These are phyloP conservation scores for Apamea epomidion DNA, from an alignment of 2,888 invertebrate genomes.

Conservation along the genomic window DNA sequence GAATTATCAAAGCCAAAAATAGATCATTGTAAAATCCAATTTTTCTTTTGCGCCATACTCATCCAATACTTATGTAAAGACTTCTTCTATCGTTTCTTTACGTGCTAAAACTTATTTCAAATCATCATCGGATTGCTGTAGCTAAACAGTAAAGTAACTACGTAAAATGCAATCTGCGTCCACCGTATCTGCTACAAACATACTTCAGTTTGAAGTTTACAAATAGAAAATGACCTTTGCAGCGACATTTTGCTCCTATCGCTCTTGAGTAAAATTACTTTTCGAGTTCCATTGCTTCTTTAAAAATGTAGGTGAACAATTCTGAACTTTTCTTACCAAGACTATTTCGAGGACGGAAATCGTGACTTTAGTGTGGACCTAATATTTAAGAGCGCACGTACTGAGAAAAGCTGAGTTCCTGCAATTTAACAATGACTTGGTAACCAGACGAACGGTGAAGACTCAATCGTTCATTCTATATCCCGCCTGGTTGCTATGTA, in stretches of 20 bases:
- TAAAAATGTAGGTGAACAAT: conserved; percentile 27
- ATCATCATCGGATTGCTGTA: conserved; percentile 12
- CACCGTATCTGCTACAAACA: conserved; percentile 53
- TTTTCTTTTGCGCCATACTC: background rate
- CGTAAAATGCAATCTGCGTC: conserved; percentile 43
- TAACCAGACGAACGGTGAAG: conserved; percentile 36
- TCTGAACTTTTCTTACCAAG: conserved; percentile 2
- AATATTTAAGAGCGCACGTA: conserved; percentile 20
- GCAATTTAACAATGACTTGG: conserved; percentile 36
- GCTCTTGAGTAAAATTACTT: conserved; percentile 53
- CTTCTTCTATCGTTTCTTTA: background rate
- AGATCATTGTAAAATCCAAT: background rate
- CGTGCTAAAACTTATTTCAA: conserved; percentile 5
- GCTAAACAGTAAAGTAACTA: conserved; percentile 7
- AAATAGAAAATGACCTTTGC: conserved; percentile 69
- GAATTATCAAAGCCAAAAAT: background rate
- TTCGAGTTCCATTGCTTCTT: conserved; percentile 41
- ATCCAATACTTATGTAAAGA: background rate
- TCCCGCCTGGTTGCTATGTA: conserved; percentile 52
- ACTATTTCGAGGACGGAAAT: conserved; percentile 3
- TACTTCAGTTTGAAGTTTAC: conserved; percentile 61
- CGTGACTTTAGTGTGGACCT: background rate
- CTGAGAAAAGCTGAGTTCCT: conserved; percentile 16
- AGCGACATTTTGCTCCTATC: conserved; percentile 64
- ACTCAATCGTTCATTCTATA: conserved; percentile 51